These are phyloP conservation scores for Gambusia yucatana DNA, from an alignment of 2,797 vertebrate species.

Conservation along the genomic window DNA sequence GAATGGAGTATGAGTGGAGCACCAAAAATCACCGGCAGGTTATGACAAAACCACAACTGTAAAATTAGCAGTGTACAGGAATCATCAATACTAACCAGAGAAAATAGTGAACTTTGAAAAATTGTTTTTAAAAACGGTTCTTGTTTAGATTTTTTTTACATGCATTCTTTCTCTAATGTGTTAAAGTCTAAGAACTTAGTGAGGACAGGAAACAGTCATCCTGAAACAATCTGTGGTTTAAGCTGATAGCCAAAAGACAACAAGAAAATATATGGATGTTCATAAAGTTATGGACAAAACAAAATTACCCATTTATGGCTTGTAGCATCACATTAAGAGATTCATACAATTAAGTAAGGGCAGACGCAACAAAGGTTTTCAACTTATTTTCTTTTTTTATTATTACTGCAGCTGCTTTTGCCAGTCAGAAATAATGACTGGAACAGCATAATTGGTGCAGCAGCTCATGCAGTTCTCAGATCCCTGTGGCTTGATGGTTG, in stretches of 20 bases:
- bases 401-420: background rate
- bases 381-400: background rate
- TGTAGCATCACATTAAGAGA: background rate
- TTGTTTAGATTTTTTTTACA: background rate
- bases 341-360: background rate
- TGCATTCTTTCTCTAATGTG: background rate
- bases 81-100: background rate
- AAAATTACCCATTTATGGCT: background rate
- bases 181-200: background rate
- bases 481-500: background rate
- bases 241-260: background rate
- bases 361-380: background rate
- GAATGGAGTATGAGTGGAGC: background rate
- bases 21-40: background rate
- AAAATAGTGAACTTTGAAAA: background rate
- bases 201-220: background rate
- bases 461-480: background rate
- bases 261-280: background rate
- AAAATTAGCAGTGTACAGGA: background rate
- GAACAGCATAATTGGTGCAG: background rate
- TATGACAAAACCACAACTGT: background rate
- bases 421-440: background rate
- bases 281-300: background rate
- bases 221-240: background rate
- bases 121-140: background rate